Conservation (phyloP, 2,888 invertebrate species). For the Hesperia comma region DNA sequence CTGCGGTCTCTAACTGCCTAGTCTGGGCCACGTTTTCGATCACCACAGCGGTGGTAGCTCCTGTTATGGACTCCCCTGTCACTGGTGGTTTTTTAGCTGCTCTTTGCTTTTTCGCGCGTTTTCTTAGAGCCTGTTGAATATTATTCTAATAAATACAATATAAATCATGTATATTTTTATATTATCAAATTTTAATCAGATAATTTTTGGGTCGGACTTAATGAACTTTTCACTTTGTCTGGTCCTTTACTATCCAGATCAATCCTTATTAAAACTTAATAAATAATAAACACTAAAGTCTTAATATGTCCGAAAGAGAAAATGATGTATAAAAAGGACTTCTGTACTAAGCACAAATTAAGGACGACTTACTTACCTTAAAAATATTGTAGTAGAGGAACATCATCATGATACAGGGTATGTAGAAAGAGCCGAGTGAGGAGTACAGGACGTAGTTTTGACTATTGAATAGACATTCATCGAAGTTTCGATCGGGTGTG, state of each 20-base stretch:
- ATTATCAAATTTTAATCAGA: no score
- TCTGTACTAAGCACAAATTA: no score
- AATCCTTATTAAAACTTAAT: no score
- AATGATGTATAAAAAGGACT: no score
- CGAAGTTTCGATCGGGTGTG: constrained; percentile 91
- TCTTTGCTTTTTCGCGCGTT: constrained; percentile 91
- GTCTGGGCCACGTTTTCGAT: constrained; percentile 96
- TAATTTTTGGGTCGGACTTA: no score
- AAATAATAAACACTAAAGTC: no score
- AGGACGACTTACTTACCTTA: constrained; percentile 86
- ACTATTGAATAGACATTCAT: constrained; percentile 98
- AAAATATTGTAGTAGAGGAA: constrained; percentile 99
- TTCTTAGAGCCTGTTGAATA: constrained; percentile 89
- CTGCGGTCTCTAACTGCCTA: constrained; percentile 90
- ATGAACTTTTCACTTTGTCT: no score
- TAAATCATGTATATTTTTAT: not conserved
- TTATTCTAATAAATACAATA: not conserved
- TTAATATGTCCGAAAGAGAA: no score
- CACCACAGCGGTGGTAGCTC: constrained; percentile 90
- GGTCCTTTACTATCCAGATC: no score
- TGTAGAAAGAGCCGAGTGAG: constrained; percentile 98
- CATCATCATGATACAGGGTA: constrained; percentile 99
- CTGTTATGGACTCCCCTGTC: constrained; percentile 88
- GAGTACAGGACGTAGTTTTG: constrained; percentile 99
- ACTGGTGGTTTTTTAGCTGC: constrained; percentile 91